A percentile compares a stretch with the other conserved stretches of the same genome.
Conservation (phyloP, 2,113 vertebrate species). For the Salvator merianae region DNA sequence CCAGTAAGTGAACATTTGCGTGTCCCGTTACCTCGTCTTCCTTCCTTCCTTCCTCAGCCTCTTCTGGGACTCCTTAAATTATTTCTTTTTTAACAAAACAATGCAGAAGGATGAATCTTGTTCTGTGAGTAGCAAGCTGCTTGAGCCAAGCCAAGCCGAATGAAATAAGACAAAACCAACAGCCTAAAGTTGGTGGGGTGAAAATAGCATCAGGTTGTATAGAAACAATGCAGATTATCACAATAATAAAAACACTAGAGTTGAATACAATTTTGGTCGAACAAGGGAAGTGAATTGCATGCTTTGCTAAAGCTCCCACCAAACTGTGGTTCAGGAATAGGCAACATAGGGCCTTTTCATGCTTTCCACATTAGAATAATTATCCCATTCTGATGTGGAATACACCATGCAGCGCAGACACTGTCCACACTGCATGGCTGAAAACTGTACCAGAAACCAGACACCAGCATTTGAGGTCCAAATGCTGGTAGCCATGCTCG, state of each 20-base stretch:
- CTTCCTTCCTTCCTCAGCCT: not conserved
- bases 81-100: not conserved
- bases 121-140: not conserved
- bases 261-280: not conserved
- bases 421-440: too few relatives aligned
- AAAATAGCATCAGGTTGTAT: not conserved
- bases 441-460: too few relatives aligned
- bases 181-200: not conserved
- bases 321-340: not conserved
- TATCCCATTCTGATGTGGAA: too few relatives aligned
- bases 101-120: not conserved
- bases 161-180: not conserved
- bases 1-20: conserved; percentile 35
- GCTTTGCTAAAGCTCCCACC: not conserved
- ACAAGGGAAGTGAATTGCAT: not conserved
- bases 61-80: not conserved
- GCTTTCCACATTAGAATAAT: too few relatives aligned
- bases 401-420: too few relatives aligned
- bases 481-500: too few relatives aligned
- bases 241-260: not conserved
- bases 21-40: conserved; percentile 43
- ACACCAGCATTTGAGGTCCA: too few relatives aligned
- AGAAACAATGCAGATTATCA: not conserved
- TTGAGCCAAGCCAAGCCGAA: not conserved
- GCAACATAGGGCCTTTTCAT: too few relatives aligned